A percentile compares a stretch with the other conserved stretches of the same genome.
Evolutionary conservation across 2,888 invertebrate genomes (phyloP).

Genomic region (Artemia sinica): DNA sequence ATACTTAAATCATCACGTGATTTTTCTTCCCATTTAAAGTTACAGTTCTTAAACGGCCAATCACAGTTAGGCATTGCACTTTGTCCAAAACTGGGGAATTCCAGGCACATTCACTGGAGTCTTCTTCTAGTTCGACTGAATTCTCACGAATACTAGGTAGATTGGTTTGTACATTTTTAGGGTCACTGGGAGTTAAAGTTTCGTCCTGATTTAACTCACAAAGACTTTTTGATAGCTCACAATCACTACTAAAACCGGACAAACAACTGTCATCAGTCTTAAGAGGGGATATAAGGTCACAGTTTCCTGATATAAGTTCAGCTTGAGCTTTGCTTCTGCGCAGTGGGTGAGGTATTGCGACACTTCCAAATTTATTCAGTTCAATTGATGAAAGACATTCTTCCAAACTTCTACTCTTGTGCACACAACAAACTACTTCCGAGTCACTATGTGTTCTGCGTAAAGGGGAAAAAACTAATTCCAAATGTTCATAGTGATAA

Average conservation of each 20-base stretch:
- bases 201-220: constrained; percentile 42
- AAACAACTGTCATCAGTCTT: constrained; percentile 39
- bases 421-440: not conserved
- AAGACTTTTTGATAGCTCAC: constrained; percentile 10
- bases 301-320: constrained; percentile 35
- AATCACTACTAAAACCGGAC: constrained; percentile 52
- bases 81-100: constrained; percentile 45
- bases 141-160: constrained; percentile 51
- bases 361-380: not conserved
- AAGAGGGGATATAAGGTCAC: constrained; percentile 36
- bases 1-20: constrained; percentile 23
- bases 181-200: constrained; percentile 45
- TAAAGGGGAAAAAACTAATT: not conserved
- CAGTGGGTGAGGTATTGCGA: constrained; percentile 32
- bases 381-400: constrained; percentile 2
- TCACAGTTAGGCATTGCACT: constrained; percentile 15
- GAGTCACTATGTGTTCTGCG: not conserved
- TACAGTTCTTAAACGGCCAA: constrained; percentile 6
- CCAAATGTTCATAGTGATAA: not conserved
- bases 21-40: constrained; percentile 18
- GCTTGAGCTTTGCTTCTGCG: constrained; percentile 40
- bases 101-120: constrained; percentile 54
- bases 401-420: not conserved
- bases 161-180: constrained; percentile 14
- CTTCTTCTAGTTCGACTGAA: constrained; percentile 51